Base-by-base conservation (phyloP, 1,140 invertebrate species). In the Tetragonula clypearis region DNA sequence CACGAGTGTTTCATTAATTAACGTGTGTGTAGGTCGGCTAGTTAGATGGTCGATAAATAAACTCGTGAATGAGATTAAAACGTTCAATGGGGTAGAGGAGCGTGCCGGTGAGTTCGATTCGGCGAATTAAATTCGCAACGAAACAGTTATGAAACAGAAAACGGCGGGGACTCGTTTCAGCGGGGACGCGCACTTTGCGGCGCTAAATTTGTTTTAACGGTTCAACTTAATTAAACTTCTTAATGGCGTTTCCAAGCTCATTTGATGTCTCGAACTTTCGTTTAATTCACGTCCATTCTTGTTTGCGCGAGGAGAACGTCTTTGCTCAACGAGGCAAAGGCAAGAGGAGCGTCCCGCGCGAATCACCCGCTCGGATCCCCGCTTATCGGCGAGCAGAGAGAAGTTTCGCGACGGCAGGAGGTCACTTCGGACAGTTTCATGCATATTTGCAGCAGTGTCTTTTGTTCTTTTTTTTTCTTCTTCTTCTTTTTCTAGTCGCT, bases 141-240 rank as follows among this genome's bases (percentile, higher is more conserved):
- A 9, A 1, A 11, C 19, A 76, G 72, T 66, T 49, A 77, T 53
- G 53, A 77, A 69, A 77, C 1, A 23, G n/a, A 65, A 77, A 66
- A 74, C 35, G 56, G 56, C 14, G 14, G 23, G 41, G 72, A 23
- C 12, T 2, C 69, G 49, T 72, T 69, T 73, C 23, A 35, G 35
- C 6, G 11, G 69, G 15, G 5, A 12, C 26, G 53, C 30, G 21
- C 55, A 75, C 11, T n/a, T 49, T 49, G 23, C 35, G 35, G 19
- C 9, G 17, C 17, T 23, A 23, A 77, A 76, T 82, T 77, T 76
- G 73, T 77, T 76, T 82, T 41, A 30, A 30, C 23, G 17, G 26
- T 62, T 49, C 30, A 58, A 82, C 73, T 82, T 77, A 68, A 77
- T 82, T 82, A 77, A 77, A 82, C 81, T 82, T 82, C 62, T 77